A percentile compares a stretch with the other conserved stretches of the same genome.
phyloP scores from a whole-genome alignment of 2,888 invertebrate genomes.

The Diaprepes abbreviatus region DNA sequence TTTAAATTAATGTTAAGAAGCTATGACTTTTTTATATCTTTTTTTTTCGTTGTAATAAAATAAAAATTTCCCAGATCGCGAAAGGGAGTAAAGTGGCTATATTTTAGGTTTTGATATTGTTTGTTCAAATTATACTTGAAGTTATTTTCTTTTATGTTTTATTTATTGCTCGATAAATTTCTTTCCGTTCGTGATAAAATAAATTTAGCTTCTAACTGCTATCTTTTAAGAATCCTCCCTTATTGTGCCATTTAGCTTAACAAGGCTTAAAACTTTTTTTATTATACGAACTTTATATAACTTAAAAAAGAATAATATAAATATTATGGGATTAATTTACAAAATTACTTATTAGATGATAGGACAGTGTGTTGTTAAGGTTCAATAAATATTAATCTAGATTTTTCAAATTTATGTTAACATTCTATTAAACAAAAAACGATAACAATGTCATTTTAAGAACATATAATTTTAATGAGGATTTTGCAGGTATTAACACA shows the following conservation, averaged over 20 bases:
- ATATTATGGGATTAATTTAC: too few relatives aligned
- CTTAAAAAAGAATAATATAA: too few relatives aligned
- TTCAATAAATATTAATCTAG: too few relatives aligned
- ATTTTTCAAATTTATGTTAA: too few relatives aligned
- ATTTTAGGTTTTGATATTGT: conserved; percentile 42
- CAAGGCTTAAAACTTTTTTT: not conserved
- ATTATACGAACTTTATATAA: too few relatives aligned
- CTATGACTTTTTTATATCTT: not conserved
- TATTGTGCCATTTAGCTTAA: conserved; percentile 1
- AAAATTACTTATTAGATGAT: too few relatives aligned
- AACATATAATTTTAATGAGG: too few relatives aligned
- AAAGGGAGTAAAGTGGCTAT: conserved; percentile 18
- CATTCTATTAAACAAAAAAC: too few relatives aligned
- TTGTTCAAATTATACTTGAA: conserved; percentile 45
- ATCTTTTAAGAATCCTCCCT: not conserved
- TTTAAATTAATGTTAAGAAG: not conserved
- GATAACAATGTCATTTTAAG: too few relatives aligned
- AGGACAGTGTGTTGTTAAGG: too few relatives aligned
- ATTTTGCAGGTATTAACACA: too few relatives aligned
- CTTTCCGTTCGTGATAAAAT: conserved; percentile 33
- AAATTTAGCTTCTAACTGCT: conserved; percentile 28
- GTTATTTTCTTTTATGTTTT: conserved; percentile 42
- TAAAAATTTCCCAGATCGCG: conserved; percentile 5
- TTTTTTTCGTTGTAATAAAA: not conserved
- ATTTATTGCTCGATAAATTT: conserved; percentile 44